phyloP scores from a whole-genome alignment of 2,797 vertebrate species.

The Pantherophis alleghaniensis region DNA sequence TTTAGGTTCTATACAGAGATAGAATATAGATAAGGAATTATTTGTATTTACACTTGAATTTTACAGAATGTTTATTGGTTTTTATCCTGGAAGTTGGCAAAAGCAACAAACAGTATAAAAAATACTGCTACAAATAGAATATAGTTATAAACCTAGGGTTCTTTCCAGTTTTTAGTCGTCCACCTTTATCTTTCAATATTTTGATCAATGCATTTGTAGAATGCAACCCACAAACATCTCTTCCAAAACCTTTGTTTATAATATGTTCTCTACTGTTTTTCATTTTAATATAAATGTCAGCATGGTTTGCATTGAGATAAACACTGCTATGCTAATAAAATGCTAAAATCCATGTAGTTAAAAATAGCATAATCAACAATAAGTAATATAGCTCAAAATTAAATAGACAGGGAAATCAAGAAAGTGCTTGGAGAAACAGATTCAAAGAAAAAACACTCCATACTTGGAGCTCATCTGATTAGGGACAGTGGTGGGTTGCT shows the following conservation, averaged over 20 bases:
- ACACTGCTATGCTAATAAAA: neutral
- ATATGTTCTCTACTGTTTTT: neutral
- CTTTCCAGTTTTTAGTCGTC: neutral
- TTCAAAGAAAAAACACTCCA: neutral
- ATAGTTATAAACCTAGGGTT: neutral
- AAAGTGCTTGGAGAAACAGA: neutral
- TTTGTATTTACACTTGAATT: neutral
- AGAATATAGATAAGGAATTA: neutral
- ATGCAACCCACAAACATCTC: neutral
- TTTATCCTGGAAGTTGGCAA: neutral
- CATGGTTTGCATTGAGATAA: neutral
- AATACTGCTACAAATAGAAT: neutral
- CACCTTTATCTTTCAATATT: neutral
- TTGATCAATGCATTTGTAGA: neutral
- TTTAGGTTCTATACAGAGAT: neutral
- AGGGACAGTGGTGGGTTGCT: too few species aligned
- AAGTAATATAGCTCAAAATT: neutral
- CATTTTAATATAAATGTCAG: neutral
- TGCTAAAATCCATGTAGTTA: neutral
- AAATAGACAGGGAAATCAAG: neutral
- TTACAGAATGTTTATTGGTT: neutral
- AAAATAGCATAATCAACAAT: neutral
- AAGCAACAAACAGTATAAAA: neutral
- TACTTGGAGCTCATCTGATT: neutral
- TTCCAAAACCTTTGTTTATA: neutral